phyloP scores from a whole-genome alignment of 1,140 invertebrate species.

The Cephus cinctus region DNA sequence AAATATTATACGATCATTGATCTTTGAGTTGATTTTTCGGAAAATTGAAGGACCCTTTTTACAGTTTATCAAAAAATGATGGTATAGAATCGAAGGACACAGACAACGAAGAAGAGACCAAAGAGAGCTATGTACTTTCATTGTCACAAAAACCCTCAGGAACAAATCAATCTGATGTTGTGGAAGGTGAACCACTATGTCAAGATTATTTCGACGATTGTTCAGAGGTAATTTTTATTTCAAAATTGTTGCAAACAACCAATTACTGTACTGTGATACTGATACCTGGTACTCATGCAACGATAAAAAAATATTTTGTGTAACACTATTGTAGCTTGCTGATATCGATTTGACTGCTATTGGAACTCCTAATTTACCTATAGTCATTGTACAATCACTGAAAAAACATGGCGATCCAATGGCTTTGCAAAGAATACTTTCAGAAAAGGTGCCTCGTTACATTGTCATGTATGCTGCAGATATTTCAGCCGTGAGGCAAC shows the following conservation, averaged over 20 bases:
- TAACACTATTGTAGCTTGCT: slow-evolving; percentile 56
- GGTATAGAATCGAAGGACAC: slow-evolving; percentile 21
- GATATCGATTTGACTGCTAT: slow-evolving; percentile 65
- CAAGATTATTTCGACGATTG: slow-evolving; percentile 64
- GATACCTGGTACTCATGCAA: slow-evolving; percentile 11
- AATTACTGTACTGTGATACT: slow-evolving; percentile 9
- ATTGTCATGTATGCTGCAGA: slow-evolving; percentile 91
- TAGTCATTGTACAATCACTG: slow-evolving; percentile 75
- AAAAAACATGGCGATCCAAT: slow-evolving; percentile 71
- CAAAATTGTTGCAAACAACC: slow-evolving; percentile 8
- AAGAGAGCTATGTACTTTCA: slow-evolving; percentile 68
- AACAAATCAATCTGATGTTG: slow-evolving; percentile 27
- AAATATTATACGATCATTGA: too few relatives aligned
- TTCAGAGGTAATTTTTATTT: slow-evolving; percentile 58
- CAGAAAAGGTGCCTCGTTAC: slow-evolving; percentile 73
- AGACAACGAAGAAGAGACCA: slow-evolving; percentile 37
- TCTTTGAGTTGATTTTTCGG: too few relatives aligned
- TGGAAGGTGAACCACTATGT: slow-evolving; percentile 41
- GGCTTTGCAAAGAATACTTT: slow-evolving; percentile 66
- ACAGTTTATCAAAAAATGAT: slow-evolving; percentile 2
- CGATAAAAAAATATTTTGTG: slow-evolving; percentile 15
- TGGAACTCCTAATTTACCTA: slow-evolving; percentile 55
- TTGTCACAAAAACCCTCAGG: slow-evolving; percentile 59
- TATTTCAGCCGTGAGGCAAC: slow-evolving; percentile 80
- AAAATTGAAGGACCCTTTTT: too few relatives aligned